Percentiles rank a stretch among this genome's conserved stretches.
phyloP scores from a whole-genome alignment of 2,888 invertebrate genomes.

The Geotrupes spiniger region DNA sequence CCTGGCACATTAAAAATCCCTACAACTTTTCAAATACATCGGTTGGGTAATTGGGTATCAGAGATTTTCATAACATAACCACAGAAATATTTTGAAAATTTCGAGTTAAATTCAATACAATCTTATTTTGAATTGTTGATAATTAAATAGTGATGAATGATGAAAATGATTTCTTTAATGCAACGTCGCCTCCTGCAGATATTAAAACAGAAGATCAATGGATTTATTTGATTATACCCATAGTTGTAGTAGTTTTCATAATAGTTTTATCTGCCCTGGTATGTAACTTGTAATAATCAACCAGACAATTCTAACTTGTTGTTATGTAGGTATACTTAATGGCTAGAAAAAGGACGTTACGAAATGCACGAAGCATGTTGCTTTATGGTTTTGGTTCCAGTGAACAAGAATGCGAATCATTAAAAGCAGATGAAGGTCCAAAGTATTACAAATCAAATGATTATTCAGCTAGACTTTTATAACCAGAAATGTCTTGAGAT shows the following conservation, averaged over 20 bases:
- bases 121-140: too few species aligned
- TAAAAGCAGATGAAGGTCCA: conserved; percentile 48
- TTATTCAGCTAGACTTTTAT: conserved; percentile 17
- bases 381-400: conserved; percentile 69
- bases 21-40: too few species aligned
- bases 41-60: too few species aligned
- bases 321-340: conserved; percentile 53
- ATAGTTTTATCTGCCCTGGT: conserved; percentile 47
- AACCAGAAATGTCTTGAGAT: conserved; percentile 1
- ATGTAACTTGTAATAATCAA: conserved; percentile 24
- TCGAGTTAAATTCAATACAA: too few species aligned
- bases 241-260: conserved; percentile 45
- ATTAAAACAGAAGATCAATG: conserved; percentile 32
- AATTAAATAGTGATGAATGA: conserved; percentile 6
- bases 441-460: conserved; percentile 35
- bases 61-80: too few species aligned
- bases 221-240: conserved; percentile 45
- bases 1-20: too few species aligned
- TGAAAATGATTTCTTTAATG: conserved; percentile 3
- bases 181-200: neutral
- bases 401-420: conserved; percentile 67
- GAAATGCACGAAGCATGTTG: too few species aligned
- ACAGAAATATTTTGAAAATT: too few species aligned
- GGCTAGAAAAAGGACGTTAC: conserved; percentile 53
- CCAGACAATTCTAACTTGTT: neutral